Conservation (phyloP, 2,888 invertebrate genomes). For the Pyrochroa serraticornis region DNA sequence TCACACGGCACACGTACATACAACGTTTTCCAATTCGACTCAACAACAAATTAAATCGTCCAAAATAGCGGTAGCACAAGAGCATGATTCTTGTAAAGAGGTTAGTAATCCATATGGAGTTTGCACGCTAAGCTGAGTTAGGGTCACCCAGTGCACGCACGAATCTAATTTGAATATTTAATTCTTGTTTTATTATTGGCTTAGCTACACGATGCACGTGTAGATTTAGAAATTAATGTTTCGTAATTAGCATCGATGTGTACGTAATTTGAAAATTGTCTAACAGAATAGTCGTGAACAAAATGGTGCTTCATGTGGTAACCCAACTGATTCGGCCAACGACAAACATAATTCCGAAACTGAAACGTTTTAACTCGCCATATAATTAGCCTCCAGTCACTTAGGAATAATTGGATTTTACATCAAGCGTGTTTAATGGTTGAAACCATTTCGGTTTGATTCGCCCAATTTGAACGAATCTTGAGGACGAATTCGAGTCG, state of each 20-base stretch:
- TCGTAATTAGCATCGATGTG: not conserved
- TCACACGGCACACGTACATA: conserved; percentile 27
- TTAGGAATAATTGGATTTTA: too few relatives aligned
- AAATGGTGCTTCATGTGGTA: too few relatives aligned
- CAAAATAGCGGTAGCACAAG: conserved; percentile 12
- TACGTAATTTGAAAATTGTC: too few relatives aligned
- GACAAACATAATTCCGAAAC: too few relatives aligned
- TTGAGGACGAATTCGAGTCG: too few relatives aligned
- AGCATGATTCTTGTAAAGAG: conserved; percentile 31
- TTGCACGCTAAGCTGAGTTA: conserved; percentile 45
- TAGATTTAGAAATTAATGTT: conserved; percentile 27
- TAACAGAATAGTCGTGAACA: too few relatives aligned
- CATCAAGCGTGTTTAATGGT: too few relatives aligned
- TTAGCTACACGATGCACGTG: conserved; percentile 34
- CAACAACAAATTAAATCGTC: conserved; percentile 14
- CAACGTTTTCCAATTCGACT: conserved; percentile 3
- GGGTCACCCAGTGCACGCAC: conserved; percentile 42
- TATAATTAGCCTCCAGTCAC: too few relatives aligned
- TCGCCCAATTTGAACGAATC: too few relatives aligned
- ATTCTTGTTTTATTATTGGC: conserved; percentile 32
- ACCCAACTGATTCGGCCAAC: too few relatives aligned
- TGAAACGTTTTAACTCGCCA: too few relatives aligned
- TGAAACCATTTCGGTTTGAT: too few relatives aligned
- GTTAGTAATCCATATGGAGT: conserved; percentile 40
- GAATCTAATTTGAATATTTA: conserved; percentile 33